Conservation (phyloP, 2,113 vertebrate species). For the Lasiurus borealis region DNA sequence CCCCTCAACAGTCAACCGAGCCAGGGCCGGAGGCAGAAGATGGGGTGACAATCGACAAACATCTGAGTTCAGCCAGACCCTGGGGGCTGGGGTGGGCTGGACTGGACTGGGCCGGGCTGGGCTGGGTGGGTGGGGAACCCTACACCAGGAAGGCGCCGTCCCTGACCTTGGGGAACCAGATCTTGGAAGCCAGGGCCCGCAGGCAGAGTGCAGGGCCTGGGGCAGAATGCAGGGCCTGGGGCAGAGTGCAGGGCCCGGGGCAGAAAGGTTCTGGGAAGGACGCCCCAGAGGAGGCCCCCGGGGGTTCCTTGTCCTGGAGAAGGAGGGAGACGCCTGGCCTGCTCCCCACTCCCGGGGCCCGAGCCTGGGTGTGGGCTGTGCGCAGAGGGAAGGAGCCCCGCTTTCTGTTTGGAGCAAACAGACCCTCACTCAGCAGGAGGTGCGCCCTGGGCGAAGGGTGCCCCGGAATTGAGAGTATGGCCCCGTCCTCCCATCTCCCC, state of each 20-base stretch:
- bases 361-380: not conserved
- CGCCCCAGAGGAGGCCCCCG: not conserved
- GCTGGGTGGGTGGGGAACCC: not conserved
- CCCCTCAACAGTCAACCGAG: not conserved
- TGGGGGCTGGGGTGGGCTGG: not conserved
- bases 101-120: not conserved
- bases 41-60: not conserved
- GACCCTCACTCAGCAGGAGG: not conserved
- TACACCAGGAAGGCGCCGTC: not conserved
- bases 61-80: not conserved
- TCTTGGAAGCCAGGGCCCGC: not conserved
- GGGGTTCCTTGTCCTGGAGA: not conserved
- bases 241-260: not conserved
- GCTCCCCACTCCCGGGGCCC: not conserved
- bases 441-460: not conserved
- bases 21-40: not conserved
- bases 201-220: not conserved
- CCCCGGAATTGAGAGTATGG: not conserved
- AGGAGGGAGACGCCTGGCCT: not conserved
- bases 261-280: not conserved
- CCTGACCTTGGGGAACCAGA: not conserved
- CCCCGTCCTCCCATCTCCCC: too few species aligned
- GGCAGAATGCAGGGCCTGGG: too few species aligned
- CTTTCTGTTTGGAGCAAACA: not conserved
- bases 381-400: not conserved